phyloP scores from a whole-genome alignment of 2,113 vertebrate genomes.

The Morone chrysops region DNA sequence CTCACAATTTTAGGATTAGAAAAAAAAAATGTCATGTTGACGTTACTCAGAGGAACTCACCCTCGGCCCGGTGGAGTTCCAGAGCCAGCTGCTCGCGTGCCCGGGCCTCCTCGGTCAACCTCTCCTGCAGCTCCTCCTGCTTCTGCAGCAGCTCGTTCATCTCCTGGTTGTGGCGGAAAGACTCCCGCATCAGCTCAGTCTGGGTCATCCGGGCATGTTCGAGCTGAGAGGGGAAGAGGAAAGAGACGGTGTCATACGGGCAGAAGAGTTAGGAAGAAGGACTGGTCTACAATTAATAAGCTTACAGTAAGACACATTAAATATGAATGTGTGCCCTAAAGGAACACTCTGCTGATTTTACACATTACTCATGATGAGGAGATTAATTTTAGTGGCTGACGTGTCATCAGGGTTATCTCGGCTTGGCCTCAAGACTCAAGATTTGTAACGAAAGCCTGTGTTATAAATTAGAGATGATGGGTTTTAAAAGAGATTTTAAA shows the following conservation, averaged over 20 bases:
- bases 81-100: constrained; percentile 92
- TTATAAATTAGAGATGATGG: neutral
- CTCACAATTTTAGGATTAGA: constrained; percentile 74
- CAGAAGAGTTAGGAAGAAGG: neutral
- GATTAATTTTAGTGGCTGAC: no score
- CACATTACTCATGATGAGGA: neutral
- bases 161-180: constrained; percentile 92
- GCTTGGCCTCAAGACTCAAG: neutral
- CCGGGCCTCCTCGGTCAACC: constrained; percentile 88
- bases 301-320: neutral
- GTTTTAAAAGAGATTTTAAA: neutral
- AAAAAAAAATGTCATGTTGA: neutral
- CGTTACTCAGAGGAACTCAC: constrained; percentile 74
- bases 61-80: constrained; percentile 94
- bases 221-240: constrained; percentile 81
- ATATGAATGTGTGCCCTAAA: neutral
- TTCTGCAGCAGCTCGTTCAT: constrained; percentile 88
- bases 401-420: neutral
- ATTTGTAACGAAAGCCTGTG: neutral
- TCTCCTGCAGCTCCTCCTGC: constrained; percentile 94
- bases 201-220: constrained; percentile 94
- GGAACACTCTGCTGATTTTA: neutral
- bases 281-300: neutral
- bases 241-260: neutral
- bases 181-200: constrained; percentile 94